Conservation (phyloP, 2,113 vertebrate genomes). For the Dromiciops gliroides region DNA sequence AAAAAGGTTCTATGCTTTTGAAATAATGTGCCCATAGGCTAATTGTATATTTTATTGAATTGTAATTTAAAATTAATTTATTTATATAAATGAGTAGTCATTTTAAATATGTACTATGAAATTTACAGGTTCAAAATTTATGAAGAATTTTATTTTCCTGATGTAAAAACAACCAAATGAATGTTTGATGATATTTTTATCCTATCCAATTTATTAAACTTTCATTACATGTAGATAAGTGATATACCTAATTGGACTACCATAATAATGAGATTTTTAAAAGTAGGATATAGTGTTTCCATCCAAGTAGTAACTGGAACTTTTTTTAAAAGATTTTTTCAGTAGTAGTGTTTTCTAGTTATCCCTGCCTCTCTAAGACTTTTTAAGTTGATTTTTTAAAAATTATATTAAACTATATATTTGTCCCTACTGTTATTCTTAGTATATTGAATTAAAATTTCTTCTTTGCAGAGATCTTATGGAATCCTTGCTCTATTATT, state of each 20-base stretch:
- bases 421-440: neutral
- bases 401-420: neutral
- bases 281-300: neutral
- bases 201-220: conserved; percentile 47
- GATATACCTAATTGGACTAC: neutral
- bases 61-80: conserved; percentile 61
- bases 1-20: conserved; percentile 33
- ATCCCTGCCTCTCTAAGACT: too few species aligned
- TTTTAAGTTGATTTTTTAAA: neutral
- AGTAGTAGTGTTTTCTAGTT: too few species aligned
- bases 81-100: conserved; percentile 58
- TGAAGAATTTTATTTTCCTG: conserved; percentile 62
- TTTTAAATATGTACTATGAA: conserved; percentile 54
- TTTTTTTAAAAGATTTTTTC: neutral
- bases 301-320: neutral
- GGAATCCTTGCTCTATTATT: neutral
- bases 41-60: conserved; percentile 61
- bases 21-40: conserved; percentile 25
- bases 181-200: neutral
- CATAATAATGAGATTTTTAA: neutral
- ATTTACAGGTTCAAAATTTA: conserved; percentile 16
- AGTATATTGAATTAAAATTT: neutral
- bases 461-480: neutral
- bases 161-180: conserved; percentile 66
- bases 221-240: conserved; percentile 39